Evolutionary conservation across 2,888 invertebrate genomes (phyloP).

Genomic region (Byasa hedistus): DNA sequence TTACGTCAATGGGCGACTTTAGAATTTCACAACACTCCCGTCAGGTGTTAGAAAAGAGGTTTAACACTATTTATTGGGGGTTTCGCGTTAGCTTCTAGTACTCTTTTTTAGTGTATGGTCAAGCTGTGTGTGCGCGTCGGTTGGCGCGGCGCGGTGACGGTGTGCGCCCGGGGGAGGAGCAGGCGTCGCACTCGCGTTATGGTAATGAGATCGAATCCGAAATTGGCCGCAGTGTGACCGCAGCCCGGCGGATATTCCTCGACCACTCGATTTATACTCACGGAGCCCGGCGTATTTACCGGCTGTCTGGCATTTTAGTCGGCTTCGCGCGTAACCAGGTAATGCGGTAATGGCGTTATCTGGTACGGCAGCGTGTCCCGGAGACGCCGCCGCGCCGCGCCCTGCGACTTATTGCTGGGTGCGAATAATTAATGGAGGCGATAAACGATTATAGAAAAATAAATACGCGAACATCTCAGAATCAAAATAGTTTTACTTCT

Average conservation of each 20-base stretch:
- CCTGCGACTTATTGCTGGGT: no score
- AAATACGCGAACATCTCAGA: no score
- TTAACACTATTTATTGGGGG: no score
- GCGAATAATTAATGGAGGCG: no score
- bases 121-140: background rate
- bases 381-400: no score
- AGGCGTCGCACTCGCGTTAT: constrained; percentile 60
- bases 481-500: no score
- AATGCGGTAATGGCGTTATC: constrained; percentile 22
- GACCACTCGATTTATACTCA: constrained; percentile 48
- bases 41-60: no score
- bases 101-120: no score
- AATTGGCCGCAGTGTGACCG: constrained; percentile 67
- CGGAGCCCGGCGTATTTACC: constrained; percentile 31
- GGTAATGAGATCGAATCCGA: constrained; percentile 73
- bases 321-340: constrained; percentile 20
- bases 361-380: background rate
- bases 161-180: background rate
- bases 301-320: constrained; percentile 14
- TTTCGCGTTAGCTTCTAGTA: no score
- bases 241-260: constrained; percentile 48
- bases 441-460: no score
- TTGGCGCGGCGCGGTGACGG: background rate
- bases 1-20: no score
- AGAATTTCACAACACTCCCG: no score